A percentile compares a stretch with the other conserved stretches of the same genome.
phyloP scores from a whole-genome alignment of 2,113 vertebrate genomes.

The Chaetorhynchus papuensis region DNA sequence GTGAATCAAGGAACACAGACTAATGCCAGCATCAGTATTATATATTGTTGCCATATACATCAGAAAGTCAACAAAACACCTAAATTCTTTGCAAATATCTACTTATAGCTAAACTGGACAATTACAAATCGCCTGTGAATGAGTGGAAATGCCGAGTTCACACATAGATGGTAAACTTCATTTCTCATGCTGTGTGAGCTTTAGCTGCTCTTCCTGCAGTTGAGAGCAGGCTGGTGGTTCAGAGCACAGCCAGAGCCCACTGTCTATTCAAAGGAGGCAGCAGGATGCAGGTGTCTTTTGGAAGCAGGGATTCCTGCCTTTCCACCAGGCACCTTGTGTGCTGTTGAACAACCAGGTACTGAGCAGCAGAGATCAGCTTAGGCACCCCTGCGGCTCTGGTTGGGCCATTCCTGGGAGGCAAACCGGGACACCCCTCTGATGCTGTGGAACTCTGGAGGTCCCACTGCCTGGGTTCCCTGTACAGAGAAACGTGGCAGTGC shows the following conservation, averaged over 20 bases:
- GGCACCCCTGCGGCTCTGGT: background rate
- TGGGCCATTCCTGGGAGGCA: background rate
- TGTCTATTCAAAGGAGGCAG: background rate
- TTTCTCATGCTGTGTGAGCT: background rate
- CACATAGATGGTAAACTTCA: background rate
- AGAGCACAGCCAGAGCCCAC: background rate
- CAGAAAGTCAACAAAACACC: background rate
- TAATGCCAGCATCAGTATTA: background rate
- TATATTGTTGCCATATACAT: background rate
- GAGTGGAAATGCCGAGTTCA: background rate
- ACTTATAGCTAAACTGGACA: constrained; percentile 3
- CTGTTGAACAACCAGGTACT: background rate
- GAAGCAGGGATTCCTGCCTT: background rate
- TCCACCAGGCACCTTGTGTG: background rate
- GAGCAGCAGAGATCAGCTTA: background rate
- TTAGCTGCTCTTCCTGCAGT: background rate
- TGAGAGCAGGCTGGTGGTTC: background rate
- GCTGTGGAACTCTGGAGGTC: background rate
- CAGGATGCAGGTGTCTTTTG: background rate
- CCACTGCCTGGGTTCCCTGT: fast-evolving
- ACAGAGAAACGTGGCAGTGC: fast-evolving
- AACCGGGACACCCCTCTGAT: background rate
- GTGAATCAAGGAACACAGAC: background rate
- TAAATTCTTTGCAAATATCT: background rate
- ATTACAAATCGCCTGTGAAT: background rate